Evolutionary conservation across 2,888 invertebrate species (phyloP).

Genomic region (Phymatocera aterrima): DNA sequence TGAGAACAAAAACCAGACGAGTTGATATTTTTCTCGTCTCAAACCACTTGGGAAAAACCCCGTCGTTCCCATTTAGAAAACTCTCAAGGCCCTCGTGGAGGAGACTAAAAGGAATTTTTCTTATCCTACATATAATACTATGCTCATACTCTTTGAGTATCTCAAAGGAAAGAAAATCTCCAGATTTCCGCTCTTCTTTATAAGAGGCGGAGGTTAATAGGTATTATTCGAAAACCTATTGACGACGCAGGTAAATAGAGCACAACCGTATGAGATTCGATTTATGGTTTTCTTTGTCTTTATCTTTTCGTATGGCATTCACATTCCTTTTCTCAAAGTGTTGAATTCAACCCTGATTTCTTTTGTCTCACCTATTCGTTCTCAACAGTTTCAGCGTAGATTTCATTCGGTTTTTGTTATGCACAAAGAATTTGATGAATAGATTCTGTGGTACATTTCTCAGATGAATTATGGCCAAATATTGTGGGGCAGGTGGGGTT

Average conservation of each 20-base stretch:
- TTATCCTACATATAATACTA: background rate
- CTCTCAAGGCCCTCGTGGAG: background rate
- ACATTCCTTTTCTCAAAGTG: background rate
- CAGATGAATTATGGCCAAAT: no score
- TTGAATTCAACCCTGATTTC: background rate
- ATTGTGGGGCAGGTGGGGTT: no score
- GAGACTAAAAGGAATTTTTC: background rate
- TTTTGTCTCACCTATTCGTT: background rate
- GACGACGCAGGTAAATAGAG: no score
- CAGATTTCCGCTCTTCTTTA: background rate
- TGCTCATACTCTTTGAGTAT: background rate
- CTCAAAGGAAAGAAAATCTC: slow-evolving; percentile 3
- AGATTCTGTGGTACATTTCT: no score
- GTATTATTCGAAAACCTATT: background rate
- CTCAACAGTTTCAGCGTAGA: no score
- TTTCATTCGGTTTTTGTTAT: no score
- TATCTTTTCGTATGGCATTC: no score
- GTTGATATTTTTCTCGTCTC: slow-evolving; percentile 19
- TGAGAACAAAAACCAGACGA: no score
- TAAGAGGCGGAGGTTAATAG: background rate
- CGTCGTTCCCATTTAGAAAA: slow-evolving; percentile 40
- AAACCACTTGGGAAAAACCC: slow-evolving; percentile 33
- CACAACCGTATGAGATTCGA: no score
- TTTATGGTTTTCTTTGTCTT: no score
- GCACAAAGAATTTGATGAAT: no score